Evolutionary conservation across 2,797 vertebrate genomes (phyloP), one percentile per base, ranked within the genome.

Genomic region (Graptemys geographica): DNA sequence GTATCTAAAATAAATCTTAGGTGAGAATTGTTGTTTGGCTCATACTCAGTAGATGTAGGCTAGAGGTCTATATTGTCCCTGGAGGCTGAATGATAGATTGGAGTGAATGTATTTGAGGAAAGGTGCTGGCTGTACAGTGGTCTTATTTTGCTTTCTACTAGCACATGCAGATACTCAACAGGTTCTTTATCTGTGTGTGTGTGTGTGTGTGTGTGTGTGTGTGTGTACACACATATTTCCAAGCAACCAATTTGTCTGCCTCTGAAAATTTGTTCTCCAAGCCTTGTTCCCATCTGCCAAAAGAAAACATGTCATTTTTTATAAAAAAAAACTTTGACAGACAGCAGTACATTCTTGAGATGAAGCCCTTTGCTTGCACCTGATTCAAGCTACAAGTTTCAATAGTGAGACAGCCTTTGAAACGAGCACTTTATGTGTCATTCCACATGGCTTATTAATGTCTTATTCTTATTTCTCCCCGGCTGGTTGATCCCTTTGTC

Each of bases 261-360:
- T 98, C 96, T 51, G 90, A 97, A 96, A 97, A 96, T 90, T 90
- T 96, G 95, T 95, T 97, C 95, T 95, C 96, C 95, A 95, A 97
- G 94, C 49, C 94, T 95, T 93, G 62, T 93, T 98, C 93, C 96
- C 96, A 97, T 97, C 96, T 97, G 97, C 97, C 80, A 81, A 94
- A 96, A 94, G 95, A 96, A 97, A 97, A 95, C 92, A 96, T 96
- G 96, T 96, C 95, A 96, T 96, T 97, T 95, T 33, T 88, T 79
- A 94, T 94, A 89, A 95, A 28, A 72, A 78, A 72, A 78, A 92
- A 86, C 90, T 49, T 1, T 97, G 97, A 97, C 96, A 96, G 93
- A 80, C 92, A 97, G 95, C 93, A 97, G 85, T 3, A 62, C 0
- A 1, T 86, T 37, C 11, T 52, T 85, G 87, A 95, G 95, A 79